phyloP scores from a whole-genome alignment of 2,888 invertebrate species.

The Hylaea fasciaria region DNA sequence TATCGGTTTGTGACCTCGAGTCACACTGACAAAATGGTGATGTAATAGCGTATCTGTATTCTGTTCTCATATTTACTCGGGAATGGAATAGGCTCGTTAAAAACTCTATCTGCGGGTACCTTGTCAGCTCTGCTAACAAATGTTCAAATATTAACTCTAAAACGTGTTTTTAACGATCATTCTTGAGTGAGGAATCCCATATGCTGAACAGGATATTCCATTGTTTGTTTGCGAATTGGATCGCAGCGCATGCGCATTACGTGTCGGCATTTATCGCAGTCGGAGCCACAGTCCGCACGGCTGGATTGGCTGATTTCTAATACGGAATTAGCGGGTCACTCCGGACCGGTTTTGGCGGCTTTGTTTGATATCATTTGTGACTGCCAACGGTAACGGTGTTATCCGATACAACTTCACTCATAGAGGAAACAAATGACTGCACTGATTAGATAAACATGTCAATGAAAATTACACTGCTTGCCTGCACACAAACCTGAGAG shows the following conservation, averaged over 20 bases:
- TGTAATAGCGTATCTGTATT: conserved; percentile 44
- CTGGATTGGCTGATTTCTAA: conserved; percentile 55
- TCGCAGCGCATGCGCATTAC: conserved; percentile 57
- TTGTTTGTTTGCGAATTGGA: conserved; percentile 49
- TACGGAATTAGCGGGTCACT: conserved; percentile 42
- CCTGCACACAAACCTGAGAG: background rate
- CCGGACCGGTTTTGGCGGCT: conserved; percentile 39
- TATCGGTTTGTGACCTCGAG: conserved; percentile 54
- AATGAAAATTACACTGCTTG: background rate
- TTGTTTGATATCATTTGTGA: conserved; percentile 19
- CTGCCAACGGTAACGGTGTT: conserved; percentile 36
- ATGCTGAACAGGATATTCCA: conserved; percentile 40
- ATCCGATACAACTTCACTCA: conserved; percentile 2
- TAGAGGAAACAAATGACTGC: background rate
- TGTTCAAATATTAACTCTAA: conserved; percentile 20
- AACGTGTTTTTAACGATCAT: conserved; percentile 9
- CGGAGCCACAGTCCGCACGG: conserved; percentile 9
- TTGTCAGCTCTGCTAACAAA: conserved; percentile 9
- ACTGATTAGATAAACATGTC: conserved; percentile 1
- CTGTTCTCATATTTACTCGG: conserved; percentile 11
- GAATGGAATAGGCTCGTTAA: conserved; percentile 18
- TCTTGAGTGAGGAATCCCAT: conserved; percentile 37
- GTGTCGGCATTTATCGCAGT: conserved; percentile 45
- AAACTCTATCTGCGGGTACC: conserved; percentile 21
- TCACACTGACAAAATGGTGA: conserved; percentile 53